phyloP scores from a whole-genome alignment of 2,113 vertebrate species.

The Melanostigma gelatinosum region DNA sequence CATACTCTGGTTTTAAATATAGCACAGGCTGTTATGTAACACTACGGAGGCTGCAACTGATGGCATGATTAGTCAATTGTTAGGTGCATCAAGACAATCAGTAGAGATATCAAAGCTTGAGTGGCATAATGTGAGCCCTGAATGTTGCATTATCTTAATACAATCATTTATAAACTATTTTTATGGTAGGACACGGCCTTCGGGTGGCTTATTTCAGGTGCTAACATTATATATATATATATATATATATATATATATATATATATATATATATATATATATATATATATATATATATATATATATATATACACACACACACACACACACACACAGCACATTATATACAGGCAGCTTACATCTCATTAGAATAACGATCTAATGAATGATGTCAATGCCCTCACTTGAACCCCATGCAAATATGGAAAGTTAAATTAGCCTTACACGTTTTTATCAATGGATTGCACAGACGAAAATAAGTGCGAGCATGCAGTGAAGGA shows the following conservation, averaged over 20 bases:
- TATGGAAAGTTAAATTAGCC: not conserved
- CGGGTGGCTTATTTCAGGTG: not conserved
- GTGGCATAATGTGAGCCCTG: not conserved
- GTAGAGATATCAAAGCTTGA: not conserved
- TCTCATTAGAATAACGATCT: not conserved
- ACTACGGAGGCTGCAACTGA: conserved; percentile 63
- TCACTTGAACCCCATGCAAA: not conserved
- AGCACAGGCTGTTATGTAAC: conserved; percentile 76
- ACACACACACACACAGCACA: conserved; percentile 17
- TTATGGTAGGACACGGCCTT: not conserved
- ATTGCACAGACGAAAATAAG: conserved; percentile 22
- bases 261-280: no score
- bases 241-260: no score
- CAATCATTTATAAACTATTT: conserved; percentile 22
- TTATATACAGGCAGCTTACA: not conserved
- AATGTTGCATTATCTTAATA: not conserved
- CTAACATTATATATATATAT: no score
- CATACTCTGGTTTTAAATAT: conserved; percentile 77
- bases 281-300: no score
- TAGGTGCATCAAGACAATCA: conserved; percentile 50
- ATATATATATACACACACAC: no score
- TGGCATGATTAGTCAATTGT: conserved; percentile 67
- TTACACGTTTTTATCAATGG: not conserved
- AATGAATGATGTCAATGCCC: not conserved
- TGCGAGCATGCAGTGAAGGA: conserved; percentile 9